A percentile compares a stretch with the other conserved stretches of the same genome.
Evolutionary conservation across 2,797 vertebrate genomes (phyloP).

Genomic region (Staurois parvus): DNA sequence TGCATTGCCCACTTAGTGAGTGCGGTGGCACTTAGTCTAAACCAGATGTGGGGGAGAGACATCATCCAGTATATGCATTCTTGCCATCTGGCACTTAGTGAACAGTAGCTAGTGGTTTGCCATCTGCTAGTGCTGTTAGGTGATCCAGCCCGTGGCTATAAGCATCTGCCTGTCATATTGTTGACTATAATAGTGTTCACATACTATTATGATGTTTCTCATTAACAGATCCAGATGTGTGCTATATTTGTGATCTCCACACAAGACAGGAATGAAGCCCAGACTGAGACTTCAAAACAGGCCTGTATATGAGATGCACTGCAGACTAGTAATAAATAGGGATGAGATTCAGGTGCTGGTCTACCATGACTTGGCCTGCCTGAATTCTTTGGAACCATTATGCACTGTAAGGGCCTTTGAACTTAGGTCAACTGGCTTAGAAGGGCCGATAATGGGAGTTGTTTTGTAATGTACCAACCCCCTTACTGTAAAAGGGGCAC

Average conservation of each 20-base stretch:
- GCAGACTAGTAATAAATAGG: not conserved
- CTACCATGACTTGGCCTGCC: too few species aligned
- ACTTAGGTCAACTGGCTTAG: too few species aligned
- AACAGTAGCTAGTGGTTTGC: constrained; percentile 44
- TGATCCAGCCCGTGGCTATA: constrained; percentile 28
- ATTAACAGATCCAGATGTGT: constrained; percentile 34
- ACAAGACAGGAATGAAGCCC: not conserved
- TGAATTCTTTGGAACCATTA: too few species aligned
- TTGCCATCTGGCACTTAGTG: constrained; percentile 27
- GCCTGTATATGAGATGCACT: not conserved
- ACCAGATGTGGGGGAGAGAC: constrained; percentile 19
- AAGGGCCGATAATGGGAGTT: too few species aligned
- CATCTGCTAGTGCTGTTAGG: constrained; percentile 40
- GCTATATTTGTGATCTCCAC: not conserved
- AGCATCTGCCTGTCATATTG: constrained; percentile 37
- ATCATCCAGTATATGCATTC: not conserved
- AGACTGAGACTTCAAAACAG: constrained; percentile 5
- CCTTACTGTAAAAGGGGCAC: too few species aligned
- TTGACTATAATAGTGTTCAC: constrained; percentile 32
- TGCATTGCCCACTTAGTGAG: not conserved
- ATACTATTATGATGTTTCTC: constrained; percentile 39
- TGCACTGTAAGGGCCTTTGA: too few species aligned
- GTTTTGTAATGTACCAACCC: too few species aligned
- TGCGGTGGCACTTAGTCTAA: not conserved
- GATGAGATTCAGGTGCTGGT: too few species aligned